These are phyloP conservation scores for Drosophila mauritiana DNA, from an alignment of 1,140 invertebrate genomes.

Conservation along the genomic window DNA sequence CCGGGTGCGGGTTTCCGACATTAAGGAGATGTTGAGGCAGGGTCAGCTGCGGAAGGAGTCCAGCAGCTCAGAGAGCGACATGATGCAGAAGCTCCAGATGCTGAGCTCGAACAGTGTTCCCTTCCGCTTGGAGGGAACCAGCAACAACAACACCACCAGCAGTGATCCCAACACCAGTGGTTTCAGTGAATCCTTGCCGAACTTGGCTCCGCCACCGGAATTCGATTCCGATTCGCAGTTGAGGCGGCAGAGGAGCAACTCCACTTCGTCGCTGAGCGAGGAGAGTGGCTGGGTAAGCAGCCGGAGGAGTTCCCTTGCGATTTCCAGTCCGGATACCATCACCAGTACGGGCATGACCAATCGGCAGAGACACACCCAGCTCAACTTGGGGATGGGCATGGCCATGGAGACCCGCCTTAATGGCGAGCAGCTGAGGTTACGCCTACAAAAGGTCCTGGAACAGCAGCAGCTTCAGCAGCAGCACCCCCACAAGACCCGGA, in stretches of 20 bases:
- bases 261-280: slow-evolving; percentile 90
- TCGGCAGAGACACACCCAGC: slow-evolving; percentile 81
- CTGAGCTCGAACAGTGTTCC: slow-evolving; percentile 74
- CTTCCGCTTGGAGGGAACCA: slow-evolving; percentile 73
- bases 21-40: slow-evolving; percentile 83
- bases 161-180: slow-evolving; percentile 75
- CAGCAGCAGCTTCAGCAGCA: slow-evolving; percentile 68
- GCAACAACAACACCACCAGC: slow-evolving; percentile 82
- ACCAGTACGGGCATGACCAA: slow-evolving; percentile 63
- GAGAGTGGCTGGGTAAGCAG: slow-evolving; percentile 92
- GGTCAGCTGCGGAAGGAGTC: slow-evolving; percentile 72
- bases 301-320: slow-evolving; percentile 86
- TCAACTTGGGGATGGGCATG: slow-evolving; percentile 73
- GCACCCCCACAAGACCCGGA: slow-evolving; percentile 59
- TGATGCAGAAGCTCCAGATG: slow-evolving; percentile 72
- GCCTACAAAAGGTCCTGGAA: slow-evolving; percentile 86
- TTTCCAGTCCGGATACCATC: slow-evolving; percentile 86
- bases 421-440: slow-evolving; percentile 87
- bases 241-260: slow-evolving; percentile 85
- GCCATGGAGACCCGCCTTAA: slow-evolving; percentile 85
- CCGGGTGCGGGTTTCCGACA: slow-evolving; percentile 74
- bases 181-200: slow-evolving; percentile 87
- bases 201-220: slow-evolving; percentile 87
- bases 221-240: slow-evolving; percentile 63
- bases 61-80: slow-evolving; percentile 78